phyloP scores from a whole-genome alignment of 1,140 invertebrate species.

The Drosophila varians region DNA sequence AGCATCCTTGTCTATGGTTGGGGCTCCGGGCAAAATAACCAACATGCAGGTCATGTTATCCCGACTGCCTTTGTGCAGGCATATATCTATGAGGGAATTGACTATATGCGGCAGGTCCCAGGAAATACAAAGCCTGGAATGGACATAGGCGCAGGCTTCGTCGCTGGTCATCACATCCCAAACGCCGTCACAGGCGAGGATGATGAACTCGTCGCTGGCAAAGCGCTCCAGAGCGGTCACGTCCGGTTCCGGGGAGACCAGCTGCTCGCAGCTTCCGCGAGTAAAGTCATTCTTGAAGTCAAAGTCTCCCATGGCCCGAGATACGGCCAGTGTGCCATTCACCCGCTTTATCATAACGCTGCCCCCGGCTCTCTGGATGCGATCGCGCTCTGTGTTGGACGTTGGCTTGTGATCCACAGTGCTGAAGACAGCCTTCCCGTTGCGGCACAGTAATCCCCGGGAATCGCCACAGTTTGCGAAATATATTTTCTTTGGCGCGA shows the following conservation, averaged over 20 bases:
- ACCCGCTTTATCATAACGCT: slow-evolving; percentile 20
- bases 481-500: slow-evolving; percentile 14
- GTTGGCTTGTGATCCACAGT: slow-evolving; percentile 19
- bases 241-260: slow-evolving; percentile 29
- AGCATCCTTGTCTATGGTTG: slow-evolving; percentile 2
- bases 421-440: neutral
- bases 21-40: slow-evolving; percentile 12
- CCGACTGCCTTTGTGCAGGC: slow-evolving; percentile 21
- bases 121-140: slow-evolving; percentile 8
- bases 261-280: neutral
- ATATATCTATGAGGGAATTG: slow-evolving; percentile 23
- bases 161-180: slow-evolving; percentile 28
- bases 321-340: slow-evolving; percentile 23
- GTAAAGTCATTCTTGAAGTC: neutral
- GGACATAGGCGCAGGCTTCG: slow-evolving; percentile 9
- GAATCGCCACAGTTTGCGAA: slow-evolving; percentile 31
- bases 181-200: slow-evolving; percentile 28
- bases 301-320: slow-evolving; percentile 21
- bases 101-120: slow-evolving; percentile 9
- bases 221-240: slow-evolving; percentile 2
- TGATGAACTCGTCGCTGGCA: slow-evolving; percentile 8
- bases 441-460: slow-evolving; percentile 1
- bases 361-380: slow-evolving; percentile 18
- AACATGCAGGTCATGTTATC: slow-evolving; percentile 30
- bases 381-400: neutral